Evolutionary conservation across 2,888 invertebrate genomes (phyloP), one percentile per base, ranked within the genome.

Genomic region (Thysanoteuthis rhombus): DNA sequence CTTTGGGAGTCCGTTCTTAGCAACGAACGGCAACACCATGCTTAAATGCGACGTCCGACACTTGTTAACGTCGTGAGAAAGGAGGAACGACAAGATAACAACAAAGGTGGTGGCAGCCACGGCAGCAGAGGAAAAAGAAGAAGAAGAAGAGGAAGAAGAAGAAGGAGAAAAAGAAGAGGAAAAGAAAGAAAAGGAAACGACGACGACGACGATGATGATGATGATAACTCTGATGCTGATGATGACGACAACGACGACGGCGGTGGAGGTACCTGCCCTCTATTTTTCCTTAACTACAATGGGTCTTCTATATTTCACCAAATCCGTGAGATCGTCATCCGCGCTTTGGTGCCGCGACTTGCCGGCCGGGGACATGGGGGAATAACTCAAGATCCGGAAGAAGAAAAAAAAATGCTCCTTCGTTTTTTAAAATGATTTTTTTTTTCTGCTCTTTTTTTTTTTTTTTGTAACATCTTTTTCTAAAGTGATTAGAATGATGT

Each of bases 181-280:
- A 19, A 52, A 52, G 58, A n/a, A 12, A 32, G 19, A 8, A 10
- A 75, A 1, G n/a, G n/a, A 1, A n/a, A 75, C 19, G 75, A 75
- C n/a, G 75, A 75, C 10, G 75, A 75, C 16, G n/a, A 36, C 16
- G n/a, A 75, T 36, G 36, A n/a, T 19, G 12, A 75, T 36, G 12
- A 10, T 19, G n/a, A n/a, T 6, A 1, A n/a, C 12, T n/a, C 2
- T 0, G 32, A 12, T 1, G 75, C 0, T 1, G 75, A 10, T 8
- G 32, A n/a, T 8, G 75, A 22, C n/a, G 75, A 16, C 75, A 3
- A 25, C n/a, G 12, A n/a, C n/a, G n/a, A n/a, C 75, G 36, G 4
- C n/a, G 12, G 22, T 36, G 36, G 75, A n/a, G 36, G n/a, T 36
- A n/a, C 16, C 75, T n/a, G 16, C n/a, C n/a, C 75, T 75, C n/a